Base-by-base conservation (phyloP, 2,888 invertebrate species). In the Epirrhoe alternata region DNA sequence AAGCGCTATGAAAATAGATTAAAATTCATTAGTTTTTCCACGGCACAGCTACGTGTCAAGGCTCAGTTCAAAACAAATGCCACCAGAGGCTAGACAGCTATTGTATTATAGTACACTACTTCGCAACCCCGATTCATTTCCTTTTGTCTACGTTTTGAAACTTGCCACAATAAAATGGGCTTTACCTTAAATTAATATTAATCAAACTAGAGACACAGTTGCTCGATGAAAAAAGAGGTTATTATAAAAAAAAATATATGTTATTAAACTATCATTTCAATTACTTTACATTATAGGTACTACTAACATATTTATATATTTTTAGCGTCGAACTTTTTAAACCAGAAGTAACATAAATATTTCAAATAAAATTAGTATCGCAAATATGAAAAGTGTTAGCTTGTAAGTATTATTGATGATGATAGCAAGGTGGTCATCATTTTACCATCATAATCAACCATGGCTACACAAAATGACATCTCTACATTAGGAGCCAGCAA, bases 91-190 rank as follows among this genome's bases (percentile, higher is more conserved):
- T 8, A 35, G 33, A 33, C 57, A 49, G 12, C 24, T n/a, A n/a
- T n/a, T n/a, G n/a, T n/a, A n/a, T n/a, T n/a, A 24, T 56, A 16
- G 47, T 47, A 31, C 5, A 45, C 14, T n/a, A 45, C 45, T 14
- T 30, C n/a, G n/a, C 45, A 57, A 57, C 47, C 47, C 30, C 31
- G 1, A 16, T 58, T 33, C 57, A 49, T 58, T 49, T 58, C 49
- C 57, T 50, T 35, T 58, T 58, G 57, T 31, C 49, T 49, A 35
- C 49, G 47, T 33, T 58, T 58, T 58, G 17, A 50, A 49, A 58
- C 24, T 12, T 42, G 12, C 50, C 7, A 10, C 10, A 45, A 10
- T 42, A 1, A 10, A 42, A 42, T 5, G 42, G n/a, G 12, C 42
- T 12, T n/a, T 7, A 42, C 0, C 42, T 1, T 6, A 33, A 6